Evolutionary conservation across 2,888 invertebrate genomes (phyloP), one percentile per base, ranked within the genome.

Genomic region (Crossocerus cetratus): DNA sequence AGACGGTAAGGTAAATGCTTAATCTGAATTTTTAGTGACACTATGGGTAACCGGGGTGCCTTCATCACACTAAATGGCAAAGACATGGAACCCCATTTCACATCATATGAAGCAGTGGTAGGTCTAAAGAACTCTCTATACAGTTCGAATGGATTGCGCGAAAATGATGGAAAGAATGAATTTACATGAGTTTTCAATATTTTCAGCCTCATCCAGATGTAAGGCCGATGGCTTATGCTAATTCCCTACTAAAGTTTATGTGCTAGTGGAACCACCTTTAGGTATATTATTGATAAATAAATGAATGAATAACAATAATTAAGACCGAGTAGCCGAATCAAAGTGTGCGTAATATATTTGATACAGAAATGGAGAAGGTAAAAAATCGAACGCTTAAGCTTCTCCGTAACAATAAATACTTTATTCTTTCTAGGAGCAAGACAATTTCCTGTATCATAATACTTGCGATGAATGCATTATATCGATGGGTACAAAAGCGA

Each of bases 41-140:
- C 98, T 70, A 99, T 99, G 97, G 98, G 98, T 86, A 99, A 99
- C 92, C 95, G 96, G 91, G 99, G 99, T 89, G 99, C 99, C 86
- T 99, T 97, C 92, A 98, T 99, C 88, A 98, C 95, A 82, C 93
- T 99, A 90, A 96, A 94, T 77, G 99, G 99, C 73, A 95, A 94
- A 90, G 95, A 97, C 90, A 94, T 99, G 92, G 94, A 93, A 89
- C 99, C 99, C 57, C 94, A 96, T 83, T 98, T 95, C 91, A 96
- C 95, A 68, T 95, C 97, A 3, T 99, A 98, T 91, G 95, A 96
- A 90, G 98, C 98, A 88, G 99, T 98, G 94, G 98, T 98, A 92
- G 93, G 96, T 92, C 81, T 44, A 22, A 5, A 14, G 55, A 16
- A 22, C 56, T 75, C 43, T 64, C 13, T 2, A 32, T 32, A 54